These are phyloP conservation scores for Drosophila mayri DNA, from an alignment of 1,140 invertebrate genomes.

Conservation along the genomic window DNA sequence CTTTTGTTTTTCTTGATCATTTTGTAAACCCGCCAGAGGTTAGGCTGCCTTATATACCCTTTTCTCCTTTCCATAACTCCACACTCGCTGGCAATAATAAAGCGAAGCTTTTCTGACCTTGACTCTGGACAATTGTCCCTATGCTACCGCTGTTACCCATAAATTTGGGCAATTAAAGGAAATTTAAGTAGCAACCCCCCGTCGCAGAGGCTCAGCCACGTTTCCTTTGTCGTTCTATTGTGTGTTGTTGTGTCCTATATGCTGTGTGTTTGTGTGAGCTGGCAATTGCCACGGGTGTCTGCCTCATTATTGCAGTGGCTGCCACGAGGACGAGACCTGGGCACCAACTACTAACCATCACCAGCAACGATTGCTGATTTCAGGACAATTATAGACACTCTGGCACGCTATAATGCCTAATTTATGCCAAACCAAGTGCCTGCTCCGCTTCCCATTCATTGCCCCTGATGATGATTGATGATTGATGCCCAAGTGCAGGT, in stretches of 20 bases:
- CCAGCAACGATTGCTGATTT: constrained; percentile 23
- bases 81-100: not conserved
- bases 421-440: constrained; percentile 41
- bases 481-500: constrained; percentile 16
- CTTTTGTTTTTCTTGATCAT: too few species aligned
- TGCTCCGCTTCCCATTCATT: constrained; percentile 42
- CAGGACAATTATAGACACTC: constrained; percentile 40
- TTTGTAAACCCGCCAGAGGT: not conserved
- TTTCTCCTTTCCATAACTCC: not conserved
- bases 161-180: constrained; percentile 76
- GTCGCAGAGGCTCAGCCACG: constrained; percentile 4
- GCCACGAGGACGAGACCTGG: constrained; percentile 24
- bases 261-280: constrained; percentile 28
- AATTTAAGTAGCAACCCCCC: constrained; percentile 45
- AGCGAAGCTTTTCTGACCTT: constrained; percentile 8
- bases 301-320: constrained; percentile 65
- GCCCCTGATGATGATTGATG: constrained; percentile 30
- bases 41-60: not conserved
- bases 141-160: constrained; percentile 48
- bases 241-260: constrained; percentile 2
- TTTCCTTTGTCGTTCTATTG: not conserved
- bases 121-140: constrained; percentile 44
- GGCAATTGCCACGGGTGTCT: constrained; percentile 51
- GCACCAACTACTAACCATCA: constrained; percentile 8
- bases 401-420: constrained; percentile 21